Conservation (phyloP, 2,797 vertebrate species). For the Pseudochaenichthys georgianus region DNA sequence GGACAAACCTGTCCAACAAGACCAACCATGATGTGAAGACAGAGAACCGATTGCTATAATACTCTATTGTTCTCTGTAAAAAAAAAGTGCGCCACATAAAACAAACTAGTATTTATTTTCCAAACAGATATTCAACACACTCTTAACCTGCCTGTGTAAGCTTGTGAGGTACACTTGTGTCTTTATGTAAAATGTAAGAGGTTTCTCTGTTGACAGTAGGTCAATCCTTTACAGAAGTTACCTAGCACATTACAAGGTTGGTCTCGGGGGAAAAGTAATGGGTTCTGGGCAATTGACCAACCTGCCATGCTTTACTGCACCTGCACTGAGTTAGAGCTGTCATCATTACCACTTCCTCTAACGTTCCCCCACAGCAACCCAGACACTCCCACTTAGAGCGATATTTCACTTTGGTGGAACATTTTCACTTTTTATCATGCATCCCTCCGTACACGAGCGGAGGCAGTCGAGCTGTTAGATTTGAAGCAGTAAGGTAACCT, state of each 20-base stretch:
- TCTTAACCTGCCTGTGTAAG: conserved; percentile 69
- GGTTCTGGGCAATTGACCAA: conserved; percentile 88
- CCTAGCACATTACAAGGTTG: conserved; percentile 86
- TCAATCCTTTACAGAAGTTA: conserved; percentile 84
- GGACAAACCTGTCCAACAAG: conserved; percentile 41
- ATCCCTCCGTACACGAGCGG: conserved; percentile 51
- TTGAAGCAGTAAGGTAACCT: conserved; percentile 60
- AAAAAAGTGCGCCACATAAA: conserved; percentile 18
- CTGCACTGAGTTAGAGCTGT: conserved; percentile 87
- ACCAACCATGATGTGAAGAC: conserved; percentile 13
- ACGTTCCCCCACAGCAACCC: conserved; percentile 83
- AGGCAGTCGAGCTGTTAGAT: conserved; percentile 50
- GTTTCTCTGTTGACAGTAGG: conserved; percentile 86
- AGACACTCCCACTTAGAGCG: conserved; percentile 80
- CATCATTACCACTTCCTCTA: conserved; percentile 87
- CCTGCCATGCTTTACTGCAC: conserved; percentile 87
- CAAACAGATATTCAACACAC: conserved; percentile 48
- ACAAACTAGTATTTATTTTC: conserved; percentile 21
- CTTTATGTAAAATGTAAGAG: conserved; percentile 80
- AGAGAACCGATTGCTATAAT: conserved; percentile 2
- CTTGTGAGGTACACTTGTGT: conserved; percentile 77
- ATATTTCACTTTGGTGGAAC: conserved; percentile 81
- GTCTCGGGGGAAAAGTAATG: conserved; percentile 86
- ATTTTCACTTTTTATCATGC: conserved; percentile 72
- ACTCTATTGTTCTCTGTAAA: conserved; percentile 21